Evolutionary conservation across 2,797 vertebrate species (phyloP).

Genomic region (Psittacula echo): DNA sequence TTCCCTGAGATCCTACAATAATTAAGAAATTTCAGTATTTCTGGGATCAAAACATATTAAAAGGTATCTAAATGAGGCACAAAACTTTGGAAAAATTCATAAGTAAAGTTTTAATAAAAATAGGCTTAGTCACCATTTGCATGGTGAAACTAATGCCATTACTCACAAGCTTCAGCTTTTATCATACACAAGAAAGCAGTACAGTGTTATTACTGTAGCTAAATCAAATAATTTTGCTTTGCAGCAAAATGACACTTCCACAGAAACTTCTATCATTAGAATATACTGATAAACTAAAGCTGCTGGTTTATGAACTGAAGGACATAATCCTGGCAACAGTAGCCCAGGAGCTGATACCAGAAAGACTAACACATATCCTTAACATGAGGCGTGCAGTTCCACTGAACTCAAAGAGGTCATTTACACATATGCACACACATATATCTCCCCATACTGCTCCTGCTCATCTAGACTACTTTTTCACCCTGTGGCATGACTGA

Average conservation of each 20-base stretch:
- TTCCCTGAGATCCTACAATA: neutral
- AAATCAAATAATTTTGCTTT: neutral
- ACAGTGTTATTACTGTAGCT: neutral
- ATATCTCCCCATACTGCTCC: neutral
- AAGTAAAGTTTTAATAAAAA: neutral
- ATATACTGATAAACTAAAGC: neutral
- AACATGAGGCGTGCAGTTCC: neutral
- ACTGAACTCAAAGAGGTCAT: neutral
- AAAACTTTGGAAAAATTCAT: neutral
- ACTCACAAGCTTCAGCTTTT: neutral
- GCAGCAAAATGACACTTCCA: neutral
- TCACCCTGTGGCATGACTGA: neutral
- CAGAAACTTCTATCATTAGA: neutral
- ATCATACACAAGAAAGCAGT: neutral
- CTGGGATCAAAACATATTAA: neutral
- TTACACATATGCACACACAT: fast-evolving
- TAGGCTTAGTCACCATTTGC: neutral
- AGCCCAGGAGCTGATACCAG: neutral
- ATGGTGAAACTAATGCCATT: neutral
- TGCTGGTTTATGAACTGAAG: neutral
- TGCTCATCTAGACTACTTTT: neutral
- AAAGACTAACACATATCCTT: fast-evolving
- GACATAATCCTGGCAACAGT: neutral
- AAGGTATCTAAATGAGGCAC: neutral
- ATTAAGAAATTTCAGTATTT: neutral